A percentile compares a stretch with the other conserved stretches of the same genome.
phyloP scores from a whole-genome alignment of 2,797 vertebrate genomes.

The Hafferia zeledoni region DNA sequence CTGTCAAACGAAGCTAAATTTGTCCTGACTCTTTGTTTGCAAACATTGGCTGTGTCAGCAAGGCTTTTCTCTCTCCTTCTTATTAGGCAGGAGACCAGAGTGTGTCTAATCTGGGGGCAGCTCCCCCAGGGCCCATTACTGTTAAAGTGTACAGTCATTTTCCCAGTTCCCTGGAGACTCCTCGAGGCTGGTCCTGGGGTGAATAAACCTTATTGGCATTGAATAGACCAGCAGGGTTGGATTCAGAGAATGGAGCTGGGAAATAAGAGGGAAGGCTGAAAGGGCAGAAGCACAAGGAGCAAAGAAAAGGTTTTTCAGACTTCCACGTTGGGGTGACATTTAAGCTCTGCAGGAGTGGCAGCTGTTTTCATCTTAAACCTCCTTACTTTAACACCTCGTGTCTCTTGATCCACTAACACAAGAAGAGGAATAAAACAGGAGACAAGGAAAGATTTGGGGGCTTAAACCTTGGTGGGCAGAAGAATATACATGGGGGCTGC shows the following conservation, averaged over 20 bases:
- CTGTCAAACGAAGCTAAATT: conserved; percentile 22
- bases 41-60: conserved; percentile 50
- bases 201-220: conserved; percentile 49
- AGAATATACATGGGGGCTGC: not conserved
- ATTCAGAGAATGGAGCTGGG: conserved; percentile 68
- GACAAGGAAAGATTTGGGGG: not conserved
- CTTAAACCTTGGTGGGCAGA: not conserved
- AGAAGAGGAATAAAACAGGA: not conserved
- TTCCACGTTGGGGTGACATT: conserved; percentile 75
- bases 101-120: not conserved
- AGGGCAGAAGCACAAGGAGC: conserved; percentile 71
- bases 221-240: conserved; percentile 63
- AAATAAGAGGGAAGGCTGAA: conserved; percentile 59
- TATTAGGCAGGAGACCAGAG: conserved; percentile 45
- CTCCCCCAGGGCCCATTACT: conserved; percentile 52
- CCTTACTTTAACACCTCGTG: conserved; percentile 45
- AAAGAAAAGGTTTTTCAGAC: conserved; percentile 65
- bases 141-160: conserved; percentile 57
- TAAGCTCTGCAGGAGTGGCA: conserved; percentile 69
- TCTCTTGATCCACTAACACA: not conserved
- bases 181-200: conserved; percentile 53
- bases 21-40: conserved; percentile 61
- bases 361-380: conserved; percentile 68
- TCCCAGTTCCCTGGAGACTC: conserved; percentile 43
- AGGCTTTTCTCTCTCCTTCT: conserved; percentile 44